These are phyloP conservation scores for Drosophila jambulina DNA, from an alignment of 1,140 invertebrate genomes.

Conservation along the genomic window DNA sequence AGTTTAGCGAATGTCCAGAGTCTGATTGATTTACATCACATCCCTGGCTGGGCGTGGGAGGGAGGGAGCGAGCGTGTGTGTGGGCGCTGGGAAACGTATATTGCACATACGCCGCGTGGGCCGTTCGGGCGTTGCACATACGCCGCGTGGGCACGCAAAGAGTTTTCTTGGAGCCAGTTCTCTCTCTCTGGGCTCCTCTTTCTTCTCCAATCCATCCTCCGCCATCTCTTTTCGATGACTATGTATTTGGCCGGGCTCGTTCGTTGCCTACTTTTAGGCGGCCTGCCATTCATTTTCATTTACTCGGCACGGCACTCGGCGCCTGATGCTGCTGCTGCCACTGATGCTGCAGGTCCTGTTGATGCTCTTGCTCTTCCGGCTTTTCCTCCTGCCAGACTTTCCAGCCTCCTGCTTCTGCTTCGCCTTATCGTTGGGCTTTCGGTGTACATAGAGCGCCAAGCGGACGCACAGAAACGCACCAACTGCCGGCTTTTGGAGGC, in stretches of 20 bases:
- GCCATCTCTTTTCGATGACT: conserved; percentile 22
- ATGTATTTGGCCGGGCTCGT: conserved; percentile 27
- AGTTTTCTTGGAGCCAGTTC: conserved; percentile 42
- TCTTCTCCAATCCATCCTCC: conserved; percentile 20
- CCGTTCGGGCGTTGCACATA: conserved; percentile 42
- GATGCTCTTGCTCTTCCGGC: conserved; percentile 17
- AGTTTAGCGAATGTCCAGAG: conserved; percentile 49
- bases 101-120: conserved; percentile 56
- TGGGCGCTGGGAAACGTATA: neutral
- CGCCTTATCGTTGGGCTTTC: conserved; percentile 76
- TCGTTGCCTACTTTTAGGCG: conserved; percentile 77
- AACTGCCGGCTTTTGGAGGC: conserved; percentile 69
- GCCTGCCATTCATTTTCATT: conserved; percentile 77
- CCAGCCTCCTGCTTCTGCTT: conserved; percentile 31
- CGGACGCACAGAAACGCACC: conserved; percentile 66
- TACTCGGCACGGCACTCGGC: conserved; percentile 64
- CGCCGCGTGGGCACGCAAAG: conserved; percentile 47
- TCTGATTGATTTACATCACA: conserved; percentile 53
- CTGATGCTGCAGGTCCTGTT: conserved; percentile 12
- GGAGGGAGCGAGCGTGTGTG: neutral
- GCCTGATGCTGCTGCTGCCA: conserved; percentile 24
- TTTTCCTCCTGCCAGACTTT: conserved; percentile 19
- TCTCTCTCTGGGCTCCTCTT: conserved; percentile 1
- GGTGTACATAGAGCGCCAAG: conserved; percentile 69
- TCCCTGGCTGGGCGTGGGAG: neutral